Percentiles rank a stretch among this genome's conserved stretches.
phyloP scores from a whole-genome alignment of 2,113 vertebrate genomes.

The Passerina amoena region DNA sequence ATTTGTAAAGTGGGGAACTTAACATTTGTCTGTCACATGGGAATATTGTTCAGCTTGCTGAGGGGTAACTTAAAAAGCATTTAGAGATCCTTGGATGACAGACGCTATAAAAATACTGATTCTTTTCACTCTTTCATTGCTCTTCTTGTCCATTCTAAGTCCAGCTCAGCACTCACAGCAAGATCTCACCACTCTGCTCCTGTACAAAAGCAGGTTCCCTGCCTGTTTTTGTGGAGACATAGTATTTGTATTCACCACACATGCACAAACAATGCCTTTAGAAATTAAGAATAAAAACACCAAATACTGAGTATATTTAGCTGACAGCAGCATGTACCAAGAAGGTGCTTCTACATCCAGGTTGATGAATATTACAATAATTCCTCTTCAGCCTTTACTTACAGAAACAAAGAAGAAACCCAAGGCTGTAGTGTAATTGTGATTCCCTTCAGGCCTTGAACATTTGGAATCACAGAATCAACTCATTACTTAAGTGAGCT shows the following conservation, averaged over 20 bases:
- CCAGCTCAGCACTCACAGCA: background rate
- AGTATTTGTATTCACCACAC: background rate
- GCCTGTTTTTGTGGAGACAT: background rate
- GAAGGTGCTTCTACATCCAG: background rate
- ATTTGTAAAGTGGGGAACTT: background rate
- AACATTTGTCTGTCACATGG: background rate
- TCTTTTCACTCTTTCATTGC: background rate
- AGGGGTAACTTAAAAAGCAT: background rate
- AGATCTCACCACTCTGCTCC: background rate
- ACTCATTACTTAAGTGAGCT: background rate
- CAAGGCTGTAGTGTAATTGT: background rate
- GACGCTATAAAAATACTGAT: background rate
- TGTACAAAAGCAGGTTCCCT: background rate
- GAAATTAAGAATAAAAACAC: background rate
- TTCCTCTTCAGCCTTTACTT: background rate
- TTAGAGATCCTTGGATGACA: background rate
- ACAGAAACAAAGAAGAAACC: background rate
- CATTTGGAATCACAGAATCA: background rate
- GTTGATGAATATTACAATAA: fast-evolving
- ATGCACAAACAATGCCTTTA: background rate
- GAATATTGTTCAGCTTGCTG: background rate
- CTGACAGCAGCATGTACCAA: background rate
- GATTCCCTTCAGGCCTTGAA: background rate
- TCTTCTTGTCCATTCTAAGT: background rate
- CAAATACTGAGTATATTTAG: background rate